These are phyloP conservation scores for Carcinoscorpius rotundicauda DNA, from an alignment of 1,140 invertebrate species.

Conservation along the genomic window DNA sequence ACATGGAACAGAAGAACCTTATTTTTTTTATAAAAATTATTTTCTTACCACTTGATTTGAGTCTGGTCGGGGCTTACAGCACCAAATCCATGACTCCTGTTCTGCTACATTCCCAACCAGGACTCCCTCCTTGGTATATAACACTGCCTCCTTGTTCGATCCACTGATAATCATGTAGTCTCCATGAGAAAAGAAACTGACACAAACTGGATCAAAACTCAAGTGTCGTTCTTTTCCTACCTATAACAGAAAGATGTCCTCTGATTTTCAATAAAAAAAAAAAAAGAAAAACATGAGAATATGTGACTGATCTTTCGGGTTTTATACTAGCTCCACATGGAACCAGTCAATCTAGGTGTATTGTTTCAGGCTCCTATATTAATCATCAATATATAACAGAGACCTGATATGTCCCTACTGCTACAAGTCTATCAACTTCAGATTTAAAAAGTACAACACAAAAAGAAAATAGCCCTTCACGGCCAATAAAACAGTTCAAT, in stretches of 20 bases:
- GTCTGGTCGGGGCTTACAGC: slow-evolving; percentile 58
- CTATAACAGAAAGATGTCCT: slow-evolving; percentile 25
- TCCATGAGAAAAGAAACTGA: slow-evolving; percentile 60
- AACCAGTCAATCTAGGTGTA: too few relatives aligned
- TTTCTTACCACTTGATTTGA: slow-evolving; percentile 53
- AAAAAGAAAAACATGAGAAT: not conserved
- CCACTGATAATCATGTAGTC: slow-evolving; percentile 77
- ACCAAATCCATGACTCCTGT: slow-evolving; percentile 76
- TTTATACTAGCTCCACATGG: too few relatives aligned
- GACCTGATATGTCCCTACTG: too few relatives aligned
- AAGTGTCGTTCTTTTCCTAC: slow-evolving; percentile 59
- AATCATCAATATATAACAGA: too few relatives aligned
- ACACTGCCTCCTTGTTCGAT: slow-evolving; percentile 57
- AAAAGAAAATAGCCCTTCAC: too few relatives aligned
- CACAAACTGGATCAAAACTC: slow-evolving; percentile 65
- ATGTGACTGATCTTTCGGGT: not conserved
- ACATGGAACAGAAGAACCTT: slow-evolving; percentile 5
- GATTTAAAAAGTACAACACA: too few relatives aligned
- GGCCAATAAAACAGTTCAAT: too few relatives aligned
- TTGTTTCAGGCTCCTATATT: too few relatives aligned
- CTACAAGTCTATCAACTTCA: too few relatives aligned
- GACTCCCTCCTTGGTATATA: slow-evolving; percentile 77
- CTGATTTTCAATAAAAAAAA: slow-evolving; percentile 1
- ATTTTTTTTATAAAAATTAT: slow-evolving; percentile 16
- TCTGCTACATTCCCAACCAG: slow-evolving; percentile 55